A percentile compares a stretch with the other conserved stretches of the same genome.
phyloP scores from a whole-genome alignment of 2,797 vertebrate genomes.

The Coracias cyanogaster region DNA sequence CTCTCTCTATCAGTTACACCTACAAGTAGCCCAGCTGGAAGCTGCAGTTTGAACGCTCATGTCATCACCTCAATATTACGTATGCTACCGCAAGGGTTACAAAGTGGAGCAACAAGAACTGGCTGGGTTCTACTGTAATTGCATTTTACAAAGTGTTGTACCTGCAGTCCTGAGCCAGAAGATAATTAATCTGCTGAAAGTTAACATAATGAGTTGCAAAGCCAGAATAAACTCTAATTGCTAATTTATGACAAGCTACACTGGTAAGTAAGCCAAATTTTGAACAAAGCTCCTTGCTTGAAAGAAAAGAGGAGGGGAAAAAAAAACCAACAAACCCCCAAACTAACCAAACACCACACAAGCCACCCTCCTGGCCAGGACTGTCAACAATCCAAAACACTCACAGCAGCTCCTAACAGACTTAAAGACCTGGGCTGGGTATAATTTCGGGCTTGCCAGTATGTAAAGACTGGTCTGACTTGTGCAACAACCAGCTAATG shows the following conservation, averaged over 20 bases:
- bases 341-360: neutral
- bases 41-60: neutral
- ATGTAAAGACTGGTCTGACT: constrained; percentile 38
- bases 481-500: constrained; percentile 4
- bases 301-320: neutral
- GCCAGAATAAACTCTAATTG: constrained; percentile 4
- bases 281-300: neutral
- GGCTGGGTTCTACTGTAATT: constrained; percentile 12
- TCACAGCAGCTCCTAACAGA: neutral
- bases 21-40: neutral
- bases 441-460: neutral
- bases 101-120: neutral
- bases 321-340: neutral
- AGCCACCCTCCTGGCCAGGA: neutral
- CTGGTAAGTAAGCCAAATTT: neutral
- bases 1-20: neutral
- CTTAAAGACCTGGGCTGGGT: neutral
- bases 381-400: neutral
- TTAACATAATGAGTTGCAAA: constrained; percentile 9
- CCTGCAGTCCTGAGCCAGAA: neutral
- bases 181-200: constrained; percentile 55
- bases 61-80: neutral
- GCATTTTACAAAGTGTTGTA: neutral
- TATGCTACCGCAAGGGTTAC: neutral
- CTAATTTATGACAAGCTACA: neutral